phyloP scores from a whole-genome alignment of 2,888 invertebrate genomes.

The Glomeris marginata region DNA sequence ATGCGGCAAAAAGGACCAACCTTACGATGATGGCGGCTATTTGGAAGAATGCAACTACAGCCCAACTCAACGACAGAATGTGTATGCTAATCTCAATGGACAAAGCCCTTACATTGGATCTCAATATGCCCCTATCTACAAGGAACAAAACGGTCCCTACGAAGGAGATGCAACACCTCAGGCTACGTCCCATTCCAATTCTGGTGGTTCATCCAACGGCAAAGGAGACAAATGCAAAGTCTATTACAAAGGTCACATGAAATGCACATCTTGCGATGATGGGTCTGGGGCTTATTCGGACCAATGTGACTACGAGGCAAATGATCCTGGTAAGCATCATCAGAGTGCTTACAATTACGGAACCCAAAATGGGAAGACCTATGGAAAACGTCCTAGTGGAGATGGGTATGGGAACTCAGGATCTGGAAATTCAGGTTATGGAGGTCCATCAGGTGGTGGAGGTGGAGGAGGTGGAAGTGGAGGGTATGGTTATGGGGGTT shows the following conservation, averaged over 20 bases:
- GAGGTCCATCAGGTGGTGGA: no score
- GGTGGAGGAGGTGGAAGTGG: no score
- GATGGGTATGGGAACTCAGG: no score
- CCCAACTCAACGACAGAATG: background rate
- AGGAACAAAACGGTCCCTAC: no score
- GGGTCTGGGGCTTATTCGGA: slow-evolving; percentile 2
- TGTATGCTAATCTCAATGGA: background rate
- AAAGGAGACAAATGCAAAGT: slow-evolving; percentile 5
- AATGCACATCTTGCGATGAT: slow-evolving; percentile 9
- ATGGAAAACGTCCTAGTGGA: background rate
- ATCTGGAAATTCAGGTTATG: no score
- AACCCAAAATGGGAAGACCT: slow-evolving; percentile 1
- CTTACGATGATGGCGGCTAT: slow-evolving; percentile 5
- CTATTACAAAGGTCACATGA: slow-evolving; percentile 10
- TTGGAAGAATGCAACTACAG: slow-evolving; percentile 9
- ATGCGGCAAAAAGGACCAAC: slow-evolving; percentile 8
- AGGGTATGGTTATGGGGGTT: no score
- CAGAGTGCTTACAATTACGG: slow-evolving; percentile 6
- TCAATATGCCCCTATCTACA: no score
- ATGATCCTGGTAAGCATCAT: slow-evolving; percentile 7
- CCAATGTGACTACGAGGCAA: slow-evolving; percentile 10
- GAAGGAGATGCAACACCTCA: no score
- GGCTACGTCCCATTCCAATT: no score
- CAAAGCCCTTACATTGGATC: background rate
- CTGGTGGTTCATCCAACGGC: no score